Base-by-base conservation (phyloP, 2,113 vertebrate genomes). In the Zootoca vivipara region DNA sequence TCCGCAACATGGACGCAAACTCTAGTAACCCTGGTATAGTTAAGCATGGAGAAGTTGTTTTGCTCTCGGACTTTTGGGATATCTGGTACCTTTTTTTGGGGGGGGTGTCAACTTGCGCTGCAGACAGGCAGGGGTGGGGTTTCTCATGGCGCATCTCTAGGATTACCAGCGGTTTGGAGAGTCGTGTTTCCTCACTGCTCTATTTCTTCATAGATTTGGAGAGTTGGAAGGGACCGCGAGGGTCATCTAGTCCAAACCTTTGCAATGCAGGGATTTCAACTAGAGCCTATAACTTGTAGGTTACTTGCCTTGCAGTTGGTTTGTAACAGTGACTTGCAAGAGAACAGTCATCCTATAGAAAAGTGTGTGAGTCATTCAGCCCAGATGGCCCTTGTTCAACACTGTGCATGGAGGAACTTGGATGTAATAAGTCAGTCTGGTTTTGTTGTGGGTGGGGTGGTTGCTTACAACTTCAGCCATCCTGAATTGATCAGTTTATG, bases 321-420 rank as follows among this genome's bases (percentile, higher is more conserved):
- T 62, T 6, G 73, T 38, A 69, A n/a, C n/a, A 38, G 26, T 22
- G 52, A 13, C 26, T 5, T 79, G 80, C 75, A 65, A 56, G 65
- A 87, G 35, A 70, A 64, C 84, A 30, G 35, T 10, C 65, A 0
- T 79, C 72, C 2, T 83, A 35, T 58, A 74, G 77, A 70, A 84
- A 84, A 65, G 18, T 70, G 33, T 35, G 52, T 56, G 69, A 40
- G 7, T 78, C 56, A 13, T 24, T 35, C 20, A 85, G 58, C n/a
- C 64, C 86, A 35, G 88, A 78, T 87, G 90, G 42, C 75, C 35
- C 73, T 70, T 92, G 78, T 85, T 92, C 79, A 90, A 12, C 75
- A 83, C 62, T 6, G 0, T 58, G 30, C 18, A 0, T 73, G 88
- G 5, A 13, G 62, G 85, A 85, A 70, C 75, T 79, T 56, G 64